Conservation (phyloP, 2,888 invertebrate species). For the Leuctra nigra region DNA sequence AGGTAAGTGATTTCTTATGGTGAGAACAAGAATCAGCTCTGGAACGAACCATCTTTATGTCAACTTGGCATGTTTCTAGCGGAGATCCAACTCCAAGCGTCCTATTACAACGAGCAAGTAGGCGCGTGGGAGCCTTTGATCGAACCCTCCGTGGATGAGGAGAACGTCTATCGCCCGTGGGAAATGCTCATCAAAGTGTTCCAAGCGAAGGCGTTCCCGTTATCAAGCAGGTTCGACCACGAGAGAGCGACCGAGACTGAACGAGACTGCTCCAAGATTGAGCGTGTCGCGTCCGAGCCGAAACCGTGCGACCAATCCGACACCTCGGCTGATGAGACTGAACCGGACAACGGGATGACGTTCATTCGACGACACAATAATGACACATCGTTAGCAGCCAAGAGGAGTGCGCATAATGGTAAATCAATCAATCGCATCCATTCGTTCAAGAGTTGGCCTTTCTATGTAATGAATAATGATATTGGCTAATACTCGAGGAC, state of each 20-base stretch:
- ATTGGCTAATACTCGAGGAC: too few relatives aligned
- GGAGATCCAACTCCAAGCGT: slow-evolving; percentile 46
- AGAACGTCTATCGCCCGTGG: slow-evolving; percentile 64
- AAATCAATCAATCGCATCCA: slow-evolving; percentile 29
- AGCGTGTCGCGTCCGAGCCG: slow-evolving; percentile 33
- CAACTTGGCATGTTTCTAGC: slow-evolving; percentile 32
- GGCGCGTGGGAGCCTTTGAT: slow-evolving; percentile 78
- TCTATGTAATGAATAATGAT: too few relatives aligned
- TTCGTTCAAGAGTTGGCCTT: too few relatives aligned
- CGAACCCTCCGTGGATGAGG: slow-evolving; percentile 62
- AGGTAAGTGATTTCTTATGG: too few relatives aligned
- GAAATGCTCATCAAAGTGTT: slow-evolving; percentile 54
- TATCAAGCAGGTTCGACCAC: slow-evolving; percentile 38
- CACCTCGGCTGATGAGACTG: slow-evolving; percentile 52
- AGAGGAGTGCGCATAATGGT: slow-evolving; percentile 7
- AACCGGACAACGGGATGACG: slow-evolving; percentile 49
- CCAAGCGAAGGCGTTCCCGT: slow-evolving; percentile 52
- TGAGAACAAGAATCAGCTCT: too few relatives aligned
- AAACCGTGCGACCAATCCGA: slow-evolving; percentile 47
- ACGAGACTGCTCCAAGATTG: slow-evolving; percentile 33
- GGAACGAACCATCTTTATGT: too few relatives aligned
- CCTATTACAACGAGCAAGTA: slow-evolving; percentile 61
- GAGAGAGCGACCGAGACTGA: background rate
- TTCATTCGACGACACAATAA: slow-evolving; percentile 43
- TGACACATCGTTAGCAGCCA: slow-evolving; percentile 11